A percentile compares a stretch with the other conserved stretches of the same genome.
phyloP scores from a whole-genome alignment of 2,113 vertebrate species.

The Desmodus rotundus region DNA sequence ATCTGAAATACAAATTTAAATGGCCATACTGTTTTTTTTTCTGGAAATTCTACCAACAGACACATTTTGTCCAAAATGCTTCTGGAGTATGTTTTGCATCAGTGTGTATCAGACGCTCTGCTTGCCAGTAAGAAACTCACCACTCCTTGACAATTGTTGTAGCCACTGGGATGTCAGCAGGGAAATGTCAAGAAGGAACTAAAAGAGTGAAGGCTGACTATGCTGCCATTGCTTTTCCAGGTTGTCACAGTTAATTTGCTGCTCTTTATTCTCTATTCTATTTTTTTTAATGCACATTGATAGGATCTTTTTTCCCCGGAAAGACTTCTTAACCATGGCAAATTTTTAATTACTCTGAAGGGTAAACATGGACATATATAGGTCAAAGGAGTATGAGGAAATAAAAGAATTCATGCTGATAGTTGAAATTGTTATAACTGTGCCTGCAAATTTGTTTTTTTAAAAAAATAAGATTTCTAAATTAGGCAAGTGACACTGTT shows the following conservation, averaged over 20 bases:
- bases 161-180: background rate
- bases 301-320: background rate
- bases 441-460: background rate
- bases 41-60: background rate
- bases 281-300: background rate
- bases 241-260: background rate
- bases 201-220: background rate
- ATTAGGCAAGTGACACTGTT: background rate
- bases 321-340: background rate
- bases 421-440: background rate
- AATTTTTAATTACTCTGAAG: background rate
- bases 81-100: background rate
- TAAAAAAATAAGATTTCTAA: background rate
- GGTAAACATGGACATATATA: background rate
- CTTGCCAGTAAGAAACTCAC: background rate
- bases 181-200: background rate
- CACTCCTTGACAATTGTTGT: background rate
- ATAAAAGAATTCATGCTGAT: background rate
- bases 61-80: background rate
- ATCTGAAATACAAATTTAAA: slow-evolving; percentile 31
- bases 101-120: background rate
- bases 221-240: background rate
- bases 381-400: background rate
- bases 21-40: background rate
- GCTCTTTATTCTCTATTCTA: background rate